These are phyloP conservation scores for Forbesichthys agassizii DNA, from an alignment of 2,113 vertebrate species.

Conservation along the genomic window DNA sequence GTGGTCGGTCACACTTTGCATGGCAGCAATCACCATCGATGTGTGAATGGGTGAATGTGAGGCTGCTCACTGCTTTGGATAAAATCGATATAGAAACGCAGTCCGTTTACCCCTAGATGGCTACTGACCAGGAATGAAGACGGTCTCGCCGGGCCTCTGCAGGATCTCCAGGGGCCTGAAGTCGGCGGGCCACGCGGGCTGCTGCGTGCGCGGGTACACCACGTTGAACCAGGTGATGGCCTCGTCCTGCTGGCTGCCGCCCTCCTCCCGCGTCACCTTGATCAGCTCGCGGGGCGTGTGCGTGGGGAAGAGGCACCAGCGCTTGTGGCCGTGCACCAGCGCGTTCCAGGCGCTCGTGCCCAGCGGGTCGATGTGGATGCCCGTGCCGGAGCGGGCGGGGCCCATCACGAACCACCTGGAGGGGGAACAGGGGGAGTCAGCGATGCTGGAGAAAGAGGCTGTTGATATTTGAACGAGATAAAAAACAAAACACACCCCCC, in stretches of 20 bases:
- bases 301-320: constrained; percentile 98
- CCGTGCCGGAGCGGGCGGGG: constrained; percentile 92
- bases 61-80: too few relatives aligned
- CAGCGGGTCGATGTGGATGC: constrained; percentile 96
- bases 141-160: constrained; percentile 93
- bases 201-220: constrained; percentile 91
- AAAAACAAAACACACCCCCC: too few relatives aligned
- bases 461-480: too few relatives aligned
- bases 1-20: too few relatives aligned
- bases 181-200: constrained; percentile 89
- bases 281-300: constrained; percentile 95
- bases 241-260: constrained; percentile 97
- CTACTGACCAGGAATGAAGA: constrained; percentile 93
- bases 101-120: too few relatives aligned
- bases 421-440: too few relatives aligned
- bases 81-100: too few relatives aligned
- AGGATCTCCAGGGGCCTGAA: constrained; percentile 94
- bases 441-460: too few relatives aligned
- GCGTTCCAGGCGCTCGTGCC: constrained; percentile 98
- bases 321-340: constrained; percentile 95
- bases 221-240: constrained; percentile 97
- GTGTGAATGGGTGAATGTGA: too few relatives aligned
- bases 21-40: too few relatives aligned
- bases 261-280: constrained; percentile 95
- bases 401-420: constrained; percentile 98